phyloP scores from a whole-genome alignment of 2,113 vertebrate genomes.

The Pangasianodon gigas region DNA sequence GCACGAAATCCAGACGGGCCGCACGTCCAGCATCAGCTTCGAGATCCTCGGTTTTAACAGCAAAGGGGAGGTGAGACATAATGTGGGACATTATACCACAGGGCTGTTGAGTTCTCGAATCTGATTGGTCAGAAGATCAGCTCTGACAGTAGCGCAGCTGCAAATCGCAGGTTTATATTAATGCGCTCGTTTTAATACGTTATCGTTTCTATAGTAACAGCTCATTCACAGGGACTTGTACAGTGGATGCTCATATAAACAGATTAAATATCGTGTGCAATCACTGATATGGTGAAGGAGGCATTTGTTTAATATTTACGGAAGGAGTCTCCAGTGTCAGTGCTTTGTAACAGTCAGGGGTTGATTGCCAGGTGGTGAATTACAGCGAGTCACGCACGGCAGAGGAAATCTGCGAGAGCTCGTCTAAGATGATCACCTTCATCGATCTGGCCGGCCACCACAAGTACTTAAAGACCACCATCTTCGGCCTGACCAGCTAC shows the following conservation, averaged over 20 bases:
- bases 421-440: conserved; percentile 99
- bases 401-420: conserved; percentile 95
- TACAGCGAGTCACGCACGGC: conserved; percentile 94
- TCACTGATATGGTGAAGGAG: neutral
- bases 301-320: neutral
- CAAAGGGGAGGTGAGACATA: conserved; percentile 88
- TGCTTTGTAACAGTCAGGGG: neutral
- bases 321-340: neutral
- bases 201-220: neutral
- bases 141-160: neutral
- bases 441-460: conserved; percentile 96
- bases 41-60: conserved; percentile 98
- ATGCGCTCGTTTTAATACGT: neutral
- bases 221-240: neutral
- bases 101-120: neutral
- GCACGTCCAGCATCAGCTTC: conserved; percentile 96
- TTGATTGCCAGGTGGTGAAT: conserved; percentile 85
- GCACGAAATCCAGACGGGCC: conserved; percentile 94
- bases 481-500: conserved; percentile 96
- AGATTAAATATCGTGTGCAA: neutral
- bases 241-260: neutral
- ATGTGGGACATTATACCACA: too few relatives aligned
- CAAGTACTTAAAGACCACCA: conserved; percentile 96
- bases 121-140: neutral
- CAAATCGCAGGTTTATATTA: neutral